phyloP scores from a whole-genome alignment of 2,113 vertebrate genomes.

The Tamias sibiricus region DNA sequence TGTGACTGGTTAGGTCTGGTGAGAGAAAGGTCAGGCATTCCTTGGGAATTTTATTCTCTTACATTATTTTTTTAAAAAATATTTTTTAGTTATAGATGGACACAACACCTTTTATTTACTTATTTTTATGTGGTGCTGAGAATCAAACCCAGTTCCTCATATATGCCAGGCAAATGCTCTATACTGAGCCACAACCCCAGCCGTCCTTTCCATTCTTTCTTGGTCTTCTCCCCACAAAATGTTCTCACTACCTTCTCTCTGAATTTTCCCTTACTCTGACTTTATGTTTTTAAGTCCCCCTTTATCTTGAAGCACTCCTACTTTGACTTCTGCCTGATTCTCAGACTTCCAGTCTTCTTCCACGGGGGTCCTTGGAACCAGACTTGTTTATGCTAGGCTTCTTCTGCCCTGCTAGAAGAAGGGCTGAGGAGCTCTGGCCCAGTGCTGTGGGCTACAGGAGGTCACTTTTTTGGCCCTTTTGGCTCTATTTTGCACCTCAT shows the following conservation, averaged over 20 bases:
- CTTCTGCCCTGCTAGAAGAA: neutral
- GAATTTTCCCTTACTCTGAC: neutral
- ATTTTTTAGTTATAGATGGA: too few relatives aligned
- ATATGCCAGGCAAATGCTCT: too few relatives aligned
- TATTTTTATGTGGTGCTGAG: too few relatives aligned
- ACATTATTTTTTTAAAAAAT: neutral
- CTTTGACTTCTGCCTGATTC: neutral
- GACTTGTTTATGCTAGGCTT: rapidly evolving
- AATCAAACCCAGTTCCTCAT: too few relatives aligned
- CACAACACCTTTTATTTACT: too few relatives aligned
- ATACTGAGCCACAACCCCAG: too few relatives aligned
- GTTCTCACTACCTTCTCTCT: neutral
- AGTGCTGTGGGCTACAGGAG: neutral
- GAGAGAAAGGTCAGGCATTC: neutral
- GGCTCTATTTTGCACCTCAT: neutral
- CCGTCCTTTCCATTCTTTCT: neutral
- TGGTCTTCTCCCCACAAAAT: neutral
- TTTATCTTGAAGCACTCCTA: neutral
- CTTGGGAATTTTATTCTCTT: neutral
- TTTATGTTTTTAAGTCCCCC: neutral
- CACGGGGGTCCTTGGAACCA: neutral
- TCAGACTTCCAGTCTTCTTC: neutral
- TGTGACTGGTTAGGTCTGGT: neutral
- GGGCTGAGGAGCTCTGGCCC: too few relatives aligned
- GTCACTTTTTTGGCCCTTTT: neutral